phyloP scores from a whole-genome alignment of 2,888 invertebrate genomes.

The Yponomeuta cagnagella region DNA sequence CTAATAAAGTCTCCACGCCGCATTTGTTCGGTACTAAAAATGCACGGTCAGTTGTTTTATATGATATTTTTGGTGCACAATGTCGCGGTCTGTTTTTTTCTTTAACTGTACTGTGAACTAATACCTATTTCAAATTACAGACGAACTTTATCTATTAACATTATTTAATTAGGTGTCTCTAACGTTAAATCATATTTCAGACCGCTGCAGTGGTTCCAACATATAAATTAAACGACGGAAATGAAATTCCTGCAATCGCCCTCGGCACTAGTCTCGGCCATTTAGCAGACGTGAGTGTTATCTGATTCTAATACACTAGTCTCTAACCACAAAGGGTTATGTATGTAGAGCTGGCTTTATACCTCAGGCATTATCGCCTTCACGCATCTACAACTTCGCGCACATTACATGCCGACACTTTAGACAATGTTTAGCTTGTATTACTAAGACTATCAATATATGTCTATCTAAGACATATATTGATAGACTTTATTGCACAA shows the following conservation, averaged over 20 bases:
- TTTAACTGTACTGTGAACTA: too few relatives aligned
- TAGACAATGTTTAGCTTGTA: too few relatives aligned
- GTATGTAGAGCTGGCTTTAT: background rate
- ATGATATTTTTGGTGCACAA: too few relatives aligned
- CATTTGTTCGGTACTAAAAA: too few relatives aligned
- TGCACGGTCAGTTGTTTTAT: too few relatives aligned
- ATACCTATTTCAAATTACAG: too few relatives aligned
- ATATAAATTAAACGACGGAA: slow-evolving; percentile 50
- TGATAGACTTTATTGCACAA: too few relatives aligned
- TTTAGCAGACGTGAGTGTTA: slow-evolving; percentile 51
- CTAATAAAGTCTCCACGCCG: too few relatives aligned
- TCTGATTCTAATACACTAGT: slow-evolving; percentile 1
- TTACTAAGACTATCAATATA: too few relatives aligned
- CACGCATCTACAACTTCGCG: background rate
- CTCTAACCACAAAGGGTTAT: background rate
- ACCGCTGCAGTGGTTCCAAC: slow-evolving; percentile 24
- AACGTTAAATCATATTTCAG: slow-evolving; percentile 23
- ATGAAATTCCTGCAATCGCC: slow-evolving; percentile 53
- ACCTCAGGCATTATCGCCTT: background rate
- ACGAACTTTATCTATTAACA: too few relatives aligned
- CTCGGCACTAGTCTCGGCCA: slow-evolving; percentile 62
- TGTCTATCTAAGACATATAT: too few relatives aligned
- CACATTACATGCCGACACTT: background rate
- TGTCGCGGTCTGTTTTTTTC: too few relatives aligned
- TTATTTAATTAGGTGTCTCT: background rate